Base-by-base conservation (phyloP, 2,888 invertebrate genomes). In the Stratiomys singularior region DNA sequence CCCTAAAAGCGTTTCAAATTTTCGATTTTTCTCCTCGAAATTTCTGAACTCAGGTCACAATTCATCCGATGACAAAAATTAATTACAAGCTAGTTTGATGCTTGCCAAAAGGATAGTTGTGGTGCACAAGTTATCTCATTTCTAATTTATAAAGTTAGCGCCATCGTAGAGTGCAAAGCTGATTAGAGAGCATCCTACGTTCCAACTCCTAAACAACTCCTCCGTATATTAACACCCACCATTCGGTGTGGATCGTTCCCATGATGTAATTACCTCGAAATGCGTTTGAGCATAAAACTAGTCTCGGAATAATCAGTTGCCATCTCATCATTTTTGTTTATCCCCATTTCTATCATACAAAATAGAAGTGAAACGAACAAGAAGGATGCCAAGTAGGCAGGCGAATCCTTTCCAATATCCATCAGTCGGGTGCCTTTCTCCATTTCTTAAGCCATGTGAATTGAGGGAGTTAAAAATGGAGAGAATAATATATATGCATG, bases 261-360 rank as follows among this genome's bases (percentile, higher is more conserved):
- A 83, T 85, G 84, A 85, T 85, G 85, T 85, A 85, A 85, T 85
- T 85, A 85, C 63, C 66, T 56, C 28, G 44, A 77, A 79, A 79
- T 79, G 79, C 77, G 71, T 77, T 77, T 79, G 76, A 79, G 79
- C 79, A 77, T 77, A 64, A 79, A 79, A 79, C 77, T 79, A 79
- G 79, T 79, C 69, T 58, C 60, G 77, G 71, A 74, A 76, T 77
- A 69, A 79, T 79, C 79, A 77, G 76, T 69, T 77, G 67, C 44
- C 77, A 67, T 52, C 77, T 64, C 63, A 47, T 64, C 21, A 63
- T 76, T 58, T 58, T 76, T 47, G 46, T 66, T 46, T 76, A 46
- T 44, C 30, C 47, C 18, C 44, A n/a, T 25, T 69, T 30, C 18
- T 47, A 69, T 69, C 69, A 69, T 23, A 7, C 15, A 27, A 37